These are phyloP conservation scores for Zaprionus davidi DNA, from an alignment of 1,140 invertebrate species.

Conservation along the genomic window DNA sequence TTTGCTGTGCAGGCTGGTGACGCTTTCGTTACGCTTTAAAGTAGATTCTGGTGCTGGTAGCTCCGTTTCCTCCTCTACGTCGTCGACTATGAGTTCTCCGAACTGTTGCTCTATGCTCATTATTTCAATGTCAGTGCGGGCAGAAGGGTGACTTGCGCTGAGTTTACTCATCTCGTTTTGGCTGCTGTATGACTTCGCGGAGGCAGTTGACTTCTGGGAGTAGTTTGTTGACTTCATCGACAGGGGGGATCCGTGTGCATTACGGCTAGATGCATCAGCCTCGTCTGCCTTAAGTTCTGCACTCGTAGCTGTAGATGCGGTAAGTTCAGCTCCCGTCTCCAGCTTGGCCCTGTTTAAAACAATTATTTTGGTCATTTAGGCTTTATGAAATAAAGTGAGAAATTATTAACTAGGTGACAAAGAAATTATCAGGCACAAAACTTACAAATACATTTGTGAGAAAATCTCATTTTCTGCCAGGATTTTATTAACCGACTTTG, in stretches of 20 bases:
- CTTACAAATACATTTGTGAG: conserved; percentile 45
- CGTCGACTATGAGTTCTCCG: conserved; percentile 55
- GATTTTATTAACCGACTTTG: conserved; percentile 27
- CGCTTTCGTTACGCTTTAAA: conserved; percentile 63
- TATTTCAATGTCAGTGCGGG: not conserved
- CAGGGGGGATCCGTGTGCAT: conserved; percentile 51
- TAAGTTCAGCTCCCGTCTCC: not conserved
- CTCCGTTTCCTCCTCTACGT: conserved; percentile 46
- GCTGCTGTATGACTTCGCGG: conserved; percentile 60
- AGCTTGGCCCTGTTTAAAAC: conserved; percentile 5
- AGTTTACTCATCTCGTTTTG: not conserved
- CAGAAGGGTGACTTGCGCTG: not conserved
- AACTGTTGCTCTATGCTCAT: conserved; percentile 41
- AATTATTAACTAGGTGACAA: not conserved
- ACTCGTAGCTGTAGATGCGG: not conserved
- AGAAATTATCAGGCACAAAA: not conserved
- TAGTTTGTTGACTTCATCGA: conserved; percentile 72
- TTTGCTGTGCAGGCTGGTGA: conserved; percentile 73
- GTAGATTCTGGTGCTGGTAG: conserved; percentile 22
- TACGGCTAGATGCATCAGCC: not conserved
- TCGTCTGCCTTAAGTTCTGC: not conserved
- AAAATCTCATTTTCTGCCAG: conserved; percentile 1
- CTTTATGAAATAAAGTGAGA: not conserved
- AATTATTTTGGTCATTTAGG: conserved; percentile 2
- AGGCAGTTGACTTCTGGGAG: conserved; percentile 78